These are phyloP conservation scores for Alectoris magna DNA, from an alignment of 2,797 vertebrate genomes.

Conservation along the genomic window DNA sequence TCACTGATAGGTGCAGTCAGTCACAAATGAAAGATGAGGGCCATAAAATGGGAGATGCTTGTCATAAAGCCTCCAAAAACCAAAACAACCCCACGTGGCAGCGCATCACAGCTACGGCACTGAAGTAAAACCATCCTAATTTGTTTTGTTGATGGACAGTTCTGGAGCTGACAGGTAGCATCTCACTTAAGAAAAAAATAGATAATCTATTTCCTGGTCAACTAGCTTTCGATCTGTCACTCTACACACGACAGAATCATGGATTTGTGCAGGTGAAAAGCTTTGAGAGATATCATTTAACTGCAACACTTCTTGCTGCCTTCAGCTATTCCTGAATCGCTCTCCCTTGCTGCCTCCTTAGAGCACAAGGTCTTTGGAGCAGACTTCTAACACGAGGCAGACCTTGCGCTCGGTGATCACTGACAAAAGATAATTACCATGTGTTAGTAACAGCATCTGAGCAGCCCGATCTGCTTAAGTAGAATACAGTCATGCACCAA, in stretches of 20 bases:
- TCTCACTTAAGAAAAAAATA: background rate
- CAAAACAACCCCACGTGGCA: background rate
- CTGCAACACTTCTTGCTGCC: constrained; percentile 4
- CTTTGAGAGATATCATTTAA: background rate
- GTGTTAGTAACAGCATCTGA: constrained; percentile 16
- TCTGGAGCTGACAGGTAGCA: background rate
- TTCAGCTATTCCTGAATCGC: constrained; percentile 19
- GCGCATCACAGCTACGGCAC: background rate
- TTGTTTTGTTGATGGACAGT: background rate
- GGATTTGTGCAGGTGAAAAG: background rate
- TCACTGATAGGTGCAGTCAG: background rate
- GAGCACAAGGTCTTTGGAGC: constrained; percentile 18
- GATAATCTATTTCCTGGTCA: background rate
- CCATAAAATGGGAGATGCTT: background rate
- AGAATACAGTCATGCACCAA: background rate
- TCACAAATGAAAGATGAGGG: background rate
- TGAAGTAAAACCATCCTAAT: background rate
- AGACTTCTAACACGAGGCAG: constrained; percentile 8
- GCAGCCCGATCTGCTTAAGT: constrained; percentile 17
- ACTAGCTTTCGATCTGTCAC: background rate
- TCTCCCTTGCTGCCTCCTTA: background rate
- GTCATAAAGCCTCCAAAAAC: background rate
- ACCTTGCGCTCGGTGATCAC: constrained; percentile 8
- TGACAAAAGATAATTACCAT: constrained; percentile 46
- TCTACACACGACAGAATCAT: background rate